Percentiles rank a stretch among this genome's conserved stretches.
Evolutionary conservation across 92 coral and sea anemone species (phyloP).

Genomic region (Micromussa lordhowensis): DNA sequence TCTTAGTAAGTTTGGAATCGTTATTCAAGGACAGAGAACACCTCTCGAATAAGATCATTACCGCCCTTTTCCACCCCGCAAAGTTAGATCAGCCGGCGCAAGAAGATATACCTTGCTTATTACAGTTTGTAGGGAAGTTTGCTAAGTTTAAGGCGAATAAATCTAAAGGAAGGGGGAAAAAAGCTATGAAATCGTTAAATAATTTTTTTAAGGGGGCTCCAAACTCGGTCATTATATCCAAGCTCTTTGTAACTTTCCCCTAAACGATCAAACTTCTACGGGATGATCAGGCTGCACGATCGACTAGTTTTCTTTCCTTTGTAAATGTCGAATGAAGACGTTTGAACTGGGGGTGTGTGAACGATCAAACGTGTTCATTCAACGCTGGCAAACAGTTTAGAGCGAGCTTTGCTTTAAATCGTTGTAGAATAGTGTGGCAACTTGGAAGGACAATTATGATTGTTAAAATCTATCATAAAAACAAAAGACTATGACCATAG

Average conservation of each 20-base stretch:
- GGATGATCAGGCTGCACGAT: not conserved
- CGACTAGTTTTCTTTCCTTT: not conserved
- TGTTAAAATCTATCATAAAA: not conserved
- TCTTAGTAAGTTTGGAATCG: not conserved
- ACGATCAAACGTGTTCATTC: not conserved
- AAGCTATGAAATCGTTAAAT: not conserved
- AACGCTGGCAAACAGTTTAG: no score
- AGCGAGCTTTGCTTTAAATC: not conserved
- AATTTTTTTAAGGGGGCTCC: not conserved
- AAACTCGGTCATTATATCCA: not conserved
- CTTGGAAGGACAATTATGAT: not conserved
- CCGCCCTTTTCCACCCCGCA: not conserved
- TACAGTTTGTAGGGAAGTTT: not conserved
- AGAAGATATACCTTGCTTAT: not conserved
- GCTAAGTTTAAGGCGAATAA: no score
- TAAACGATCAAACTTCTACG: not conserved
- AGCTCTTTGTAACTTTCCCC: not conserved
- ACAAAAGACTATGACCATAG: no score
- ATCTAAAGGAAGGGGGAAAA: not conserved
- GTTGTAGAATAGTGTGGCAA: not conserved
- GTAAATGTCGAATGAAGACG: not conserved
- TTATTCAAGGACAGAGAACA: not conserved
- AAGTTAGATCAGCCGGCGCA: conserved; percentile 11
- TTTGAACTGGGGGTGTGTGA: not conserved
- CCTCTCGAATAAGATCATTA: conserved; percentile 29